Evolutionary conservation across 2,113 vertebrate species (phyloP), one percentile per base, ranked within the genome.

Genomic region (Thinocorus orbignyianus): DNA sequence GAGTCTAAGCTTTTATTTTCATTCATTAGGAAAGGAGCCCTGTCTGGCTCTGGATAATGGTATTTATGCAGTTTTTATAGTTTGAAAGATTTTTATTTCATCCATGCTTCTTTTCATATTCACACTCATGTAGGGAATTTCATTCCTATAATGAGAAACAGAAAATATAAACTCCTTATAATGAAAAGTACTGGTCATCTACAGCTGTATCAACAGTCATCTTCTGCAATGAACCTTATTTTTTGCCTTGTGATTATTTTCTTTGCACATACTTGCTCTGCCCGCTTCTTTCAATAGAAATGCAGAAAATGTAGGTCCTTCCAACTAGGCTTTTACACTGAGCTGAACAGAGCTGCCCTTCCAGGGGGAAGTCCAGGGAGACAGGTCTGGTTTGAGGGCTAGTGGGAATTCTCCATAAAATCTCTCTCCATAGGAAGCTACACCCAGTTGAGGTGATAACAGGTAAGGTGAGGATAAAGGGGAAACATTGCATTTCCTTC

Each of bases 61-160:
- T 39, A 79, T 78, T 95, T 81, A 87, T 60, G 49, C 66, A 76
- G 39, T 20, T 94, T 91, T 91, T 82, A 85, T 46, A 78, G 42
- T 88, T 61, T 88, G 77, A 96, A 93, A 86, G 44, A 66, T n/a
- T 88, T 95, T 72, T 15, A 65, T 69, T 81, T 86, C 57, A 89
- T 48, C 82, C 37, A 84, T 72, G 65, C 41, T 78, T 90, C 76
- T 96, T 85, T 94, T 78, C 80, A 62, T 79, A 84, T 94, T 95
- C 81, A 70, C 82, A 79, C 72, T 94, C 69, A 74, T 19, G 25
- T 68, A 92, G 65, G 22, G 49, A 81, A 93, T 81, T 84, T 81
- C 41, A 86, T 30, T 78, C 22, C 41, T 57, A 60, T 58, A 93
- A 84, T n/a, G 49, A 84, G 80, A 94, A 94, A 81, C 57, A 90